phyloP scores from a whole-genome alignment of 2,113 vertebrate genomes.

The Chitala chitala region DNA sequence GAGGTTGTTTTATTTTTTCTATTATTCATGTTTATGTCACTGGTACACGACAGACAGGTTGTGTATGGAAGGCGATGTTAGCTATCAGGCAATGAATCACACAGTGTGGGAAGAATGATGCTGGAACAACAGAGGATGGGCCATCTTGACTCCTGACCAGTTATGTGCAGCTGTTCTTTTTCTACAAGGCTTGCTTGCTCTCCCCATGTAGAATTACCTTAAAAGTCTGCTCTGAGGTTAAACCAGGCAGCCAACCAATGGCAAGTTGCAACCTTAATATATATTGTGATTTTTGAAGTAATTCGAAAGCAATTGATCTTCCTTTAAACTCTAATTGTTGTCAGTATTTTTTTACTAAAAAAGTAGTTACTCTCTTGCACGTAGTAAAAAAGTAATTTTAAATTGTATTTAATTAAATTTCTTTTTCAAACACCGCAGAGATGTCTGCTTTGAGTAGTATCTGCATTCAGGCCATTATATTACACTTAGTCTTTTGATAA shows the following conservation, averaged over 20 bases:
- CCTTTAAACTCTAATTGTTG: background rate
- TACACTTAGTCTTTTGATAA: too few species aligned
- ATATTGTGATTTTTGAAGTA: background rate
- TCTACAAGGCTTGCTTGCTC: background rate
- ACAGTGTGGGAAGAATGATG: background rate
- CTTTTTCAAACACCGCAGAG: too few species aligned
- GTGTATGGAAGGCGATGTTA: slow-evolving; percentile 9
- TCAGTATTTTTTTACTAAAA: background rate
- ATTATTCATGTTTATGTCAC: slow-evolving; percentile 12
- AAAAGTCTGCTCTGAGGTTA: background rate
- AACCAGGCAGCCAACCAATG: background rate
- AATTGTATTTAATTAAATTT: background rate
- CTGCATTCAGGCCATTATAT: too few species aligned
- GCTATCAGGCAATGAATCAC: background rate
- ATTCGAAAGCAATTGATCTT: slow-evolving; percentile 12
- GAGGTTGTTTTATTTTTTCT: background rate
- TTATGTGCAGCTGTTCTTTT: background rate
- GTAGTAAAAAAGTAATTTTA: background rate
- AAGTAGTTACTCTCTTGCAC: background rate
- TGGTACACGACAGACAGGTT: background rate
- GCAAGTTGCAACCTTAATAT: background rate
- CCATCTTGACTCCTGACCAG: background rate
- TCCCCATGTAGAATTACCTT: background rate
- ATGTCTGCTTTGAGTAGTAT: too few species aligned
- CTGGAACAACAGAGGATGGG: background rate